phyloP scores from a whole-genome alignment of 2,113 vertebrate genomes.

The Eubucco bourcierii region DNA sequence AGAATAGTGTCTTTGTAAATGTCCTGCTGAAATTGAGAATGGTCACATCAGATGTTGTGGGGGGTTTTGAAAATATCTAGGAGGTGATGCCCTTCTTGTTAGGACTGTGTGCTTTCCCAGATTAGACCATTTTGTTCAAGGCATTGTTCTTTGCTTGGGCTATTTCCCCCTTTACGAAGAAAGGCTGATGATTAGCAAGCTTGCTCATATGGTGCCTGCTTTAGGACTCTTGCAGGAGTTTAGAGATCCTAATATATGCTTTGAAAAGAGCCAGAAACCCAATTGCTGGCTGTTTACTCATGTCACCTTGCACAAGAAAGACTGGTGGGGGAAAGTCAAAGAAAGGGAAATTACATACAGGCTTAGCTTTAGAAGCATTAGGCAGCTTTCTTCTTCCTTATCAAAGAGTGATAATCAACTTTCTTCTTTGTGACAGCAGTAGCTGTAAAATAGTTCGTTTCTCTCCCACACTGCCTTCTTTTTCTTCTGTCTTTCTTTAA shows the following conservation, averaged over 20 bases:
- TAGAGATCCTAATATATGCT: neutral
- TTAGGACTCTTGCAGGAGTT: neutral
- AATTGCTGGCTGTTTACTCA: fast-evolving
- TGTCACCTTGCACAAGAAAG: slow-evolving; percentile 29
- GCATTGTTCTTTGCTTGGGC: neutral
- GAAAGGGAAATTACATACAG: neutral
- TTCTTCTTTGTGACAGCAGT: slow-evolving; percentile 52
- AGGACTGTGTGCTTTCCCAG: neutral
- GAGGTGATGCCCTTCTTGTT: fast-evolving
- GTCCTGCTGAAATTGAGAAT: neutral
- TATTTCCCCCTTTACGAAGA: neutral
- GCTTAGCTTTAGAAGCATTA: slow-evolving; percentile 43
- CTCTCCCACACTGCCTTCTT: slow-evolving; percentile 9
- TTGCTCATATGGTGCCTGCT: neutral
- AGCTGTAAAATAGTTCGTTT: slow-evolving; percentile 48
- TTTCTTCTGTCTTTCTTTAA: slow-evolving; percentile 44
- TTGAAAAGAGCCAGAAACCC: neutral
- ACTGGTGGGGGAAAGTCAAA: neutral
- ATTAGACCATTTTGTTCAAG: neutral
- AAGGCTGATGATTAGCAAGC: neutral
- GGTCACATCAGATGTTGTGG: fast-evolving
- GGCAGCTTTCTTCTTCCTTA: slow-evolving; percentile 61
- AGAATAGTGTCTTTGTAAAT: neutral
- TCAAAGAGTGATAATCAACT: slow-evolving; percentile 62
- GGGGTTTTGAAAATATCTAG: neutral